Percentiles rank a stretch among this genome's conserved stretches.
phyloP scores from a whole-genome alignment of 2,888 invertebrate genomes.

The Melinopterus prodromus region DNA sequence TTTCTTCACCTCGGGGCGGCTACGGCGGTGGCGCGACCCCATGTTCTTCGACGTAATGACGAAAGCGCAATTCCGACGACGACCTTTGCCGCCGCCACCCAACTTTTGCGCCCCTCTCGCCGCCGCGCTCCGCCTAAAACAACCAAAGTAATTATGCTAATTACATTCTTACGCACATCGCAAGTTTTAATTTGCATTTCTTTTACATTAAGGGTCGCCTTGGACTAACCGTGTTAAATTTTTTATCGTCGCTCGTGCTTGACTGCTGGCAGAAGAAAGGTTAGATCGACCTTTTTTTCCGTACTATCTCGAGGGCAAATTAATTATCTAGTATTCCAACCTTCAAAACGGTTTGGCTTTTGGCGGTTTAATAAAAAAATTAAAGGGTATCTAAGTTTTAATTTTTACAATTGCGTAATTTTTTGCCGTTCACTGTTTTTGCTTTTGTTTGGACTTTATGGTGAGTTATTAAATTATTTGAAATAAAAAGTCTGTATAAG shows the following conservation, averaged over 20 bases:
- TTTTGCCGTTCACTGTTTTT: no score
- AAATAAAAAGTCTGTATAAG: no score
- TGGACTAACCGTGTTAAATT: not conserved
- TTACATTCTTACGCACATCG: slow-evolving; percentile 18
- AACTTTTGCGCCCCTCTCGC: not conserved
- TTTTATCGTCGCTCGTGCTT: not conserved
- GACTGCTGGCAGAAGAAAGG: not conserved
- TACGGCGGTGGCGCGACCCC: slow-evolving; percentile 13
- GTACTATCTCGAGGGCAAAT: no score
- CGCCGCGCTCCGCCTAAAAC: slow-evolving; percentile 9
- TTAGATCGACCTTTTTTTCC: not conserved
- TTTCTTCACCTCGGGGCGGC: slow-evolving; percentile 6
- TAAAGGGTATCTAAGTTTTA: no score
- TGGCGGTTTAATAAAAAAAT: no score
- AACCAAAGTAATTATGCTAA: slow-evolving; percentile 23
- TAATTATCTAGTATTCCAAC: no score
- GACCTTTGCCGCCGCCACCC: not conserved
- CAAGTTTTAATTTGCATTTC: slow-evolving; percentile 14
- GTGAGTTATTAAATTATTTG: no score
- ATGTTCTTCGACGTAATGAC: slow-evolving; percentile 22
- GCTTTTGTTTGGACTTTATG: no score
- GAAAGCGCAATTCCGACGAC: slow-evolving; percentile 7
- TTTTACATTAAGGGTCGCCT: slow-evolving; percentile 11
- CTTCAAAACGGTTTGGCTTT: no score
- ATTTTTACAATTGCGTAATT: no score